Evolutionary conservation across 1,140 invertebrate genomes (phyloP), one percentile per base, ranked within the genome.

Genomic region (Zaprionus inermis): DNA sequence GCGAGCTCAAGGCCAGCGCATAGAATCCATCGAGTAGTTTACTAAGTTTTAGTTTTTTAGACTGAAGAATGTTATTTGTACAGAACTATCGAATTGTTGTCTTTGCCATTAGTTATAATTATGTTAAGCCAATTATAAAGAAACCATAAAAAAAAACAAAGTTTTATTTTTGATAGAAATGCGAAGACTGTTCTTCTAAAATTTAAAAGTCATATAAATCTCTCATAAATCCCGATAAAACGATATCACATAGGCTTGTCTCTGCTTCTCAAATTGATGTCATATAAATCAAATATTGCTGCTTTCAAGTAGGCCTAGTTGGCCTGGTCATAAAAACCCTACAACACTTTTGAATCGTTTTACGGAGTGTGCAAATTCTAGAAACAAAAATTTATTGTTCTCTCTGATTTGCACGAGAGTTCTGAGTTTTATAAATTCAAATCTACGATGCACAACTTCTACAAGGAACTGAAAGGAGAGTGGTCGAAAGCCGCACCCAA

Each of bases 401-500:
- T 12, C 36, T 72, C 20, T 20, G 11, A 38, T 46, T 12, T 24
- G 30, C 30, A 32, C 4, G 10, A 32, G 10, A 32, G 5, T 32
- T 32, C 7, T 28, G 5, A 28, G 24, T n/a, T n/a, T n/a, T n/a
- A n/a, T n/a, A n/a, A n/a, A 28, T 28, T 28, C 24, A 28, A 28
- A 5, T 4, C 3, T 1, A 5, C 36, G 5, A 88, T 88, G 83
- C 56, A 67, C 11, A 77, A 49, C 7, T 49, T 76, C 12, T 83
- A 72, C 46, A 78, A 54, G 14, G 78, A 89, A 10, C 18, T 89
- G 11, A 89, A 89, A 41, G 51, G 3, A 32, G 84, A 89, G 12
- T 88, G 83, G 83, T 22, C 67, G 20, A 88, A 88, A 18, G 41
- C 49, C 41, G 7, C 46, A 3, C 83, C 83, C 0, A 88, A 88